Evolutionary conservation across 2,113 vertebrate genomes (phyloP), one percentile per base, ranked within the genome.

Genomic region (Artemisiospiza belli): DNA sequence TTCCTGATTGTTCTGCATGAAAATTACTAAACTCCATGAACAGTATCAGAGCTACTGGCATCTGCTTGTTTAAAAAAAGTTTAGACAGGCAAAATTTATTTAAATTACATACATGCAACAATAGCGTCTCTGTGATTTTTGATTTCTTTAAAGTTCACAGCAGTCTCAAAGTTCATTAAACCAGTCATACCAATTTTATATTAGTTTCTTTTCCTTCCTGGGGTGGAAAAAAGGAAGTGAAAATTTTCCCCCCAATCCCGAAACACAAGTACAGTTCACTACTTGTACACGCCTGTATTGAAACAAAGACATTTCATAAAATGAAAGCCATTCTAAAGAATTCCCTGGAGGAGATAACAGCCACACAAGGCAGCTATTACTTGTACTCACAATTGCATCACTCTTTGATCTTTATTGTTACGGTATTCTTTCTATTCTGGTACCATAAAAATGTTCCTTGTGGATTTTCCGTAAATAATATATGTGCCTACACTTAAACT

Each of bases 341-440:
- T 92, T 96, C 96, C 94, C 96, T 95, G 2, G 63, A 90, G 95
- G 87, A 96, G 74, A 87, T 81, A 94, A 83, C 67, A 96, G 87
- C 82, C 46, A 78, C 84, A 72, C 59, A 75, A 96, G 82, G 67
- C 77, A 95, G 79, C 96, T 94, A 95, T 96, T 96, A 94, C 82
- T 94, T 94, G 94, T 94, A 95, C 83, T 97, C 90, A 91, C 93
- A 95, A 97, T 96, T 97, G 95, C 94, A 97, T 97, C 95, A 94
- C 81, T 96, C 94, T 95, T 95, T 95, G 95, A 96, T 97, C 96
- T 96, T 97, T 97, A 96, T 96, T 95, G 95, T 92, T 95, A 90
- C 3, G 2, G 83, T 93, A 96, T 97, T 96, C 95, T 96, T 97
- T 96, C 94, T 96, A 87, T 97, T 95, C 91, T 94, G 72, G 73